A percentile compares a stretch with the other conserved stretches of the same genome.
These are phyloP conservation scores for Helogale parvula DNA, from an alignment of 2,113 vertebrate species.

Conservation along the genomic window DNA sequence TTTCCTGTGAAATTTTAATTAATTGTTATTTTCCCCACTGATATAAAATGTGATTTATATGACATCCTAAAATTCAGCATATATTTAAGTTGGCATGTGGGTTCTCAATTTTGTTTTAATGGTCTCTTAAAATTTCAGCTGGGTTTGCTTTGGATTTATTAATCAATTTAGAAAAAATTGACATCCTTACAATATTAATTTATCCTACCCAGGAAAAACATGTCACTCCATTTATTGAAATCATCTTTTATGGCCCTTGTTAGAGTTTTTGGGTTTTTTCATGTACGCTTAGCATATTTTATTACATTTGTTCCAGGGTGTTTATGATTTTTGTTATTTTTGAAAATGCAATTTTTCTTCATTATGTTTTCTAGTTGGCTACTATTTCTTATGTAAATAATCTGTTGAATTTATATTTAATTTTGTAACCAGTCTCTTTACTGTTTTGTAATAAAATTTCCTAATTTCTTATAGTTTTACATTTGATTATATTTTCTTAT, in stretches of 20 bases:
- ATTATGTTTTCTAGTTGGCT: background rate
- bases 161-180: background rate
- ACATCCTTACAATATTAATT: background rate
- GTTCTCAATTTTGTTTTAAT: slow-evolving; percentile 6
- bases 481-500: background rate
- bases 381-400: background rate
- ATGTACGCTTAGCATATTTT: background rate
- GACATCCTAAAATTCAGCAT: background rate
- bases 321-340: background rate
- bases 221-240: background rate
- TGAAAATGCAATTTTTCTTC: background rate
- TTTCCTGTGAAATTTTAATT: slow-evolving; percentile 3
- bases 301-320: background rate
- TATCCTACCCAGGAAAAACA: background rate
- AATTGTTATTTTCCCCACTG: background rate
- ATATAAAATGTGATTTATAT: background rate
- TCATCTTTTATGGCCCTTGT: background rate
- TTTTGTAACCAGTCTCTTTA: background rate
- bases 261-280: background rate
- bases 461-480: background rate
- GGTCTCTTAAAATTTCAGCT: background rate
- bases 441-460: background rate
- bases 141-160: background rate
- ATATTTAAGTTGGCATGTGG: background rate
- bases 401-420: background rate